Percentiles rank a stretch among this genome's conserved stretches.
phyloP scores from a whole-genome alignment of 2,797 vertebrate genomes.

The Psittacula echo region DNA sequence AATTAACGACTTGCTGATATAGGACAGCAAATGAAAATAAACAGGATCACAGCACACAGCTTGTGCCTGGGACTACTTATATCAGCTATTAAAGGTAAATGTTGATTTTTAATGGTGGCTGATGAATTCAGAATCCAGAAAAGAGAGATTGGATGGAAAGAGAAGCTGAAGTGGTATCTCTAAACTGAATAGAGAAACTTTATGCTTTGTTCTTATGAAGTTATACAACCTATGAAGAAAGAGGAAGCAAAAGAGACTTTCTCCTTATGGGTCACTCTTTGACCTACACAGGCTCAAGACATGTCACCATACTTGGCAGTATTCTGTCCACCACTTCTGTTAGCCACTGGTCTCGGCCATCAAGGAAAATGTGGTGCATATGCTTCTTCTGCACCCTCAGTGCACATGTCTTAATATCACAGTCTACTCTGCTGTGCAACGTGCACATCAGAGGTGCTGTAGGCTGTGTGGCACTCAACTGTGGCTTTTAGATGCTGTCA shows the following conservation, averaged over 20 bases:
- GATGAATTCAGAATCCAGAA: background rate
- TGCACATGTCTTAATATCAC: fast-evolving
- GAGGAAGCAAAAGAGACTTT: background rate
- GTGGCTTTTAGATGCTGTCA: background rate
- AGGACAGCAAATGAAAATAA: background rate
- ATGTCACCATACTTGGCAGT: background rate
- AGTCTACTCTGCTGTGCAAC: background rate
- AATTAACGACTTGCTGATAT: background rate
- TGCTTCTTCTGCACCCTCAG: background rate
- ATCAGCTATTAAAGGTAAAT: background rate
- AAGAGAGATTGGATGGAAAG: background rate
- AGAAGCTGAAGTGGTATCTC: background rate
- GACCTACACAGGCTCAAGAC: background rate
- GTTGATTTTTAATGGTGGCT: background rate
- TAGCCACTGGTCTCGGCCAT: background rate
- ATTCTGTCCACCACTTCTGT: background rate
- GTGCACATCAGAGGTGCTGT: no score
- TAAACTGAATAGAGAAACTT: background rate
- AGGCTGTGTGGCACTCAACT: background rate
- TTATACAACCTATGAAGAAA: background rate
- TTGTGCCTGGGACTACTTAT: background rate
- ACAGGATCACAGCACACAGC: background rate
- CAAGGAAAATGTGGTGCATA: background rate
- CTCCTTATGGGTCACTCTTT: background rate
- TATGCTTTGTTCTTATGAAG: background rate